Evolutionary conservation across 53 echinoderm and acorn worm genomes (phyloP), one percentile per base, ranked within the genome.

Genomic region (Stichopus horrens): DNA sequence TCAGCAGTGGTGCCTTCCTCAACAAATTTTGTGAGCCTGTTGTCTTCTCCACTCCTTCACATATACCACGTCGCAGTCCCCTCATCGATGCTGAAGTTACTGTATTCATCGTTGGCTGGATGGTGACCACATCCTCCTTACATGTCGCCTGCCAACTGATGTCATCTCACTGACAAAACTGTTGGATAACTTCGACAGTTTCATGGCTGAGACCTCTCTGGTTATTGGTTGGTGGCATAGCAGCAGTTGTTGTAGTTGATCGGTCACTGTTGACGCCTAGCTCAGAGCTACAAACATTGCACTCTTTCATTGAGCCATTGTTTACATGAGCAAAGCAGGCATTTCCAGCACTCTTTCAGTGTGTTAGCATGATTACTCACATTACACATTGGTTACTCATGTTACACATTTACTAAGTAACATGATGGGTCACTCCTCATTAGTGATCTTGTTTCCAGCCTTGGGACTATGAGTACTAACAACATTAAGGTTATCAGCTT

Each of bases 111-210:
- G n/a, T 55, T 57, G 63, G 74, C 54, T 82, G 22, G 75, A 91
- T 66, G 23, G 68, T 88, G n/a, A 91, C 71, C 9, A 88, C 88
- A 88, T 91, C 91, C 74, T 88, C 88, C 79, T 83, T 88, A 52
- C 83, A 88, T 54, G 88, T 88, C 53, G 91, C 88, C 74, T 91
- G 91, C 52, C 91, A 74, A 79, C 91, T 91, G 57, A 91, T 88
- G 88, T 91, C 91, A 71, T 91, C 91, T 14, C 91, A 76, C 79
- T 91, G 82, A 78, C 77, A 91, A 59, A 73, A 88, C 75, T 75
- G 75, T 19, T 75, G 75, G 75, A 75, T 75, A 23, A 75, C 75
- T 75, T 75, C 75, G n/a, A 75, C 79, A 79, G 79, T 79, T 79
- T 79, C 79, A 52, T 79, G 9, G 79, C 79, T 79, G 79, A 79